Evolutionary conservation across 2,113 vertebrate species (phyloP).

Genomic region (Lamprotornis superbus): DNA sequence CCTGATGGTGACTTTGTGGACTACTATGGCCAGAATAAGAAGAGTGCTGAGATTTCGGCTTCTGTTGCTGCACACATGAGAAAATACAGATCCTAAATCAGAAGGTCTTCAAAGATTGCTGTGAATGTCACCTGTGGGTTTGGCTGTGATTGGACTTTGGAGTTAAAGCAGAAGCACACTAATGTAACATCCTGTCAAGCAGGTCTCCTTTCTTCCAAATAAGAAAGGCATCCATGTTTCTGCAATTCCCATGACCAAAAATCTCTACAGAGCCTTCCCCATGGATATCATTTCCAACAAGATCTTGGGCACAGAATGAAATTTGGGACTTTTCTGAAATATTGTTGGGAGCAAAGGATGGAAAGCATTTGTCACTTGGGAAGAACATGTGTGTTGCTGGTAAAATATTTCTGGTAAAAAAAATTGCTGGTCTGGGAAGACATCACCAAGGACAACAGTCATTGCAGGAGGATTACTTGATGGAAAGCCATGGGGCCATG

Average conservation of each 20-base stretch:
- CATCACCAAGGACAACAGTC: accelerated
- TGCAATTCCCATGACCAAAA: background rate
- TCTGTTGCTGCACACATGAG: conserved; percentile 88
- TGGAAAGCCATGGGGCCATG: background rate
- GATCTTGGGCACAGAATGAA: background rate
- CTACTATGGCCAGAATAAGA: conserved; percentile 96
- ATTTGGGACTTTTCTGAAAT: background rate
- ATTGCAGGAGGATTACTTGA: background rate
- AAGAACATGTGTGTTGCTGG: background rate
- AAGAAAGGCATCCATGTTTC: background rate
- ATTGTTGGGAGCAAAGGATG: background rate
- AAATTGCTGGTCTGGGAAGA: background rate
- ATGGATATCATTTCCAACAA: background rate
- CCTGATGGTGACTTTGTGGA: conserved; percentile 90
- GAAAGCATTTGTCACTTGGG: background rate
- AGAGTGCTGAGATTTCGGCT: conserved; percentile 78
- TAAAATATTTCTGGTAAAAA: background rate
- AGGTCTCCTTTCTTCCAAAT: background rate
- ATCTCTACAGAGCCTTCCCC: background rate
- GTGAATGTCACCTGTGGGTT: background rate
- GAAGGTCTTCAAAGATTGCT: background rate
- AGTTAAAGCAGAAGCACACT: background rate
- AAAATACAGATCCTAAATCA: conserved; percentile 64
- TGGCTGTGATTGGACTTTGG: background rate
- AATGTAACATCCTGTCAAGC: background rate